Base-by-base conservation (phyloP, 2,888 invertebrate species). In the Oscheius onirici region DNA sequence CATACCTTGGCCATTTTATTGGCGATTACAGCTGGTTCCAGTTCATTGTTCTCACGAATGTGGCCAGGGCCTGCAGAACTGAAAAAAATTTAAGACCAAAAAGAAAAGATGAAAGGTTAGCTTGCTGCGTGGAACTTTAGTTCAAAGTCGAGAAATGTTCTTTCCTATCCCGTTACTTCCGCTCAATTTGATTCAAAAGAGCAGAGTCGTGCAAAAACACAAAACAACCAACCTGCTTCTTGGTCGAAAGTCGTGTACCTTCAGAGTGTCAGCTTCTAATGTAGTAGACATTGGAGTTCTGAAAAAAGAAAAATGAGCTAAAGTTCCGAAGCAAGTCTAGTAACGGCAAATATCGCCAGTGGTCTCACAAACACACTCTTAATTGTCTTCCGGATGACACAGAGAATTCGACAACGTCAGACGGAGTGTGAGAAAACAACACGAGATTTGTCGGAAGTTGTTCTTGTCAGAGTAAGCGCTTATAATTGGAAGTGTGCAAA, bases 301-400 rank as follows among this genome's bases (percentile, higher is more conserved):
- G 34, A n/a, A n/a, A 41, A 41, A 58, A 58, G 20, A 58, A 1
- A 20, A 22, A 58, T 41, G 40, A 58, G 17, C 22, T 17, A 52
- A 58, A 58, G 40, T 20, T 41, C 58, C 58, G n/a, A n/a, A 41
- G 58, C 17, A 40, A 34, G 57, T 17, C 57, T 41, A 41, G 41
- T 58, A 41, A 58, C 22, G 58, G 43, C 58, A 43, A 58, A 28
- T 55, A 28, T n/a, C n/a, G 55, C 28, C 40, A 58, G 58, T 58
- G 40, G 41, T 41, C 55, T 41, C 58, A 40, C 41, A 28, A 58
- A 58, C 20, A 58, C 41, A 24, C 15, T 40, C 58, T n/a, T 58
- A 58, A 58, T 58, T 58, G 58, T 58, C 58, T 58, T 58, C 58
- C 58, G 58, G 58, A 55, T 55, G 55, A 55, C 2, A 43, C 34